phyloP scores from a whole-genome alignment of 2,797 vertebrate species.

The Lateolabrax maculatus region DNA sequence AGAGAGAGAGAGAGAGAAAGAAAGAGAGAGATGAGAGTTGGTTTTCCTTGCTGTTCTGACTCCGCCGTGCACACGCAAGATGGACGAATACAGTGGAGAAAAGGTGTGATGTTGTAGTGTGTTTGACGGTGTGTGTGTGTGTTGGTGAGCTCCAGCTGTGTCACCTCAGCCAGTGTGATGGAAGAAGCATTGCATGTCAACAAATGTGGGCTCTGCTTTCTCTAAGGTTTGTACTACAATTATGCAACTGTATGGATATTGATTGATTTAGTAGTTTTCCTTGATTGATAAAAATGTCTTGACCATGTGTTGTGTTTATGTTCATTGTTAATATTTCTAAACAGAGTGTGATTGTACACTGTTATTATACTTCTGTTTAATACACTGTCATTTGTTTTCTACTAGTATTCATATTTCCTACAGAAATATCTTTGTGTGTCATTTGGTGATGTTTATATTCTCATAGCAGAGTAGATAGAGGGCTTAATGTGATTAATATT shows the following conservation, averaged over 20 bases:
- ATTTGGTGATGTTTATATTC: slow-evolving; percentile 9
- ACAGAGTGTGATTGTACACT: background rate
- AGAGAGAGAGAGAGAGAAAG: slow-evolving; percentile 62
- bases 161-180: slow-evolving; percentile 46
- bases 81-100: slow-evolving; percentile 52
- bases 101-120: slow-evolving; percentile 32
- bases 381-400: slow-evolving; percentile 7
- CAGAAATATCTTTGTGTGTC: background rate
- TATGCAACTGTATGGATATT: slow-evolving; percentile 3
- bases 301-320: background rate
- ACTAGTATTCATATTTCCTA: background rate
- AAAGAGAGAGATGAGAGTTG: slow-evolving; percentile 54
- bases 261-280: background rate
- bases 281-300: slow-evolving; percentile 6
- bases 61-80: slow-evolving; percentile 39
- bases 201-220: slow-evolving; percentile 52
- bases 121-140: slow-evolving; percentile 28
- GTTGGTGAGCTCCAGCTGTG: slow-evolving; percentile 53
- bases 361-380: background rate
- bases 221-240: slow-evolving; percentile 62
- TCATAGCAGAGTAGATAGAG: background rate
- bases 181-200: slow-evolving; percentile 44
- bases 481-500: slow-evolving; percentile 9
- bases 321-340: background rate
- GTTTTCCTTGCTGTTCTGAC: slow-evolving; percentile 45